Evolutionary conservation across 2,797 vertebrate genomes (phyloP).

Genomic region (Sebastolobus altivelis): DNA sequence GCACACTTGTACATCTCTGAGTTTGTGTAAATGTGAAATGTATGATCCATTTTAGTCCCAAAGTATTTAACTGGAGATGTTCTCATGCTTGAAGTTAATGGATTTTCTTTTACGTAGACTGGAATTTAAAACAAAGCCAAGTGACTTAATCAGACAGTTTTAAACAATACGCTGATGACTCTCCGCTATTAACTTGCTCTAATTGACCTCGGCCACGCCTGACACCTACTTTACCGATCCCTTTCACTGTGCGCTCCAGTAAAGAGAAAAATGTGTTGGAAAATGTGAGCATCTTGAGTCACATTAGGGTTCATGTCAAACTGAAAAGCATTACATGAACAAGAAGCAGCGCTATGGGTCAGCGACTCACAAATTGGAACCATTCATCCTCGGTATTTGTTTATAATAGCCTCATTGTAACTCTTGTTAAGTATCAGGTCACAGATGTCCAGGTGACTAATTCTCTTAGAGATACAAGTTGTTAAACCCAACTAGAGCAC

Average conservation of each 20-base stretch:
- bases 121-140: conserved; percentile 50
- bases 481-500: conserved; percentile 23
- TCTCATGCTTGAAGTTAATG: conserved; percentile 8
- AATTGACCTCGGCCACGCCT: conserved; percentile 61
- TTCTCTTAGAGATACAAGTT: conserved; percentile 31
- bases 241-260: conserved; percentile 19
- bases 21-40: not conserved
- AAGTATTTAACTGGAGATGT: not conserved
- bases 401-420: conserved; percentile 53
- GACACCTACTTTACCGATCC: conserved; percentile 28
- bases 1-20: not conserved
- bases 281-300: conserved; percentile 74
- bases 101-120: not conserved
- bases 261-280: conserved; percentile 60
- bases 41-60: not conserved
- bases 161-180: conserved; percentile 70
- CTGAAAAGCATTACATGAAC: conserved; percentile 40
- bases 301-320: conserved; percentile 60
- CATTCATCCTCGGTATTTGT: conserved; percentile 41
- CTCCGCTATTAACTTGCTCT: conserved; percentile 36
- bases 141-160: conserved; percentile 69
- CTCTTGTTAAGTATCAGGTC: conserved; percentile 49
- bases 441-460: conserved; percentile 46
- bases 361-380: conserved; percentile 57
- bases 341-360: conserved; percentile 50